Evolutionary conservation across 2,113 vertebrate species (phyloP).

Genomic region (Bothrops jararaca): DNA sequence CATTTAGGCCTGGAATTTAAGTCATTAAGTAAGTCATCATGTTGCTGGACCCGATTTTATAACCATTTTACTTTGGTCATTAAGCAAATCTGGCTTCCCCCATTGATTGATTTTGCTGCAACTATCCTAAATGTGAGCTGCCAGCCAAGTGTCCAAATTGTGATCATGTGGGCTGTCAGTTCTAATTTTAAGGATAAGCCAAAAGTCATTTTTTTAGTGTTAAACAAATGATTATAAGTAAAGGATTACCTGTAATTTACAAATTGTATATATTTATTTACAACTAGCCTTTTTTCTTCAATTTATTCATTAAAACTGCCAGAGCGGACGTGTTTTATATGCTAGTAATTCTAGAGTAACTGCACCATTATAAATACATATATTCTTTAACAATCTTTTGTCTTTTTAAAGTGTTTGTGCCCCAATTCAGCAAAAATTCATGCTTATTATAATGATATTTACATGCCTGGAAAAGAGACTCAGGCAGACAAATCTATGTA

Average conservation of each 20-base stretch:
- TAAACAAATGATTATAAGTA: background rate
- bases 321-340: background rate
- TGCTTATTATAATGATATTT: background rate
- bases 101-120: background rate
- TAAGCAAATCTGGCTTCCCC: background rate
- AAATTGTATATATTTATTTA: background rate
- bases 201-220: background rate
- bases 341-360: background rate
- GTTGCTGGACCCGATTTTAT: background rate
- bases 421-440: background rate
- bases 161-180: background rate
- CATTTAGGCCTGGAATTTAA: background rate
- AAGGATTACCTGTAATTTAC: constrained; percentile 1
- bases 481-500: background rate
- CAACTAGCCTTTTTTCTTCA: background rate
- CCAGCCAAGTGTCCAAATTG: background rate
- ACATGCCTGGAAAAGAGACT: background rate
- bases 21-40: background rate
- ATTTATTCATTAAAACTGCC: background rate
- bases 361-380: background rate
- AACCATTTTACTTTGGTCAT: background rate
- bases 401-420: background rate
- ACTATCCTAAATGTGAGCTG: background rate
- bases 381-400: background rate
- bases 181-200: background rate